Evolutionary conservation across 1,140 invertebrate species (phyloP).

Genomic region (Pseudachorutes palmiensis): DNA sequence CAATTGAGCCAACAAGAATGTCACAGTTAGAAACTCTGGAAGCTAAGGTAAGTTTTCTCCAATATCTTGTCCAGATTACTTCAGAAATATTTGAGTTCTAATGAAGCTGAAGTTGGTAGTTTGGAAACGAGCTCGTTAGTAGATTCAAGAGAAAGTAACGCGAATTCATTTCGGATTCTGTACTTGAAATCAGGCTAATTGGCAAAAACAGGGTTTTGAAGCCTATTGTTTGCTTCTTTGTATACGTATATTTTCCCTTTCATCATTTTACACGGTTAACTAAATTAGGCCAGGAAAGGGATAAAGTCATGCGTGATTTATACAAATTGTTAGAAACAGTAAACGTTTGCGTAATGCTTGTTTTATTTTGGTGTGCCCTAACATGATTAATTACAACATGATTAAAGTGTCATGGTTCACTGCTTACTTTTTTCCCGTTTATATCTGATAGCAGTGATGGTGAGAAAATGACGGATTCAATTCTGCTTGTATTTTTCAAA

Average conservation of each 20-base stretch:
- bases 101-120: neutral
- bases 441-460: too few species aligned
- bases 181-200: neutral
- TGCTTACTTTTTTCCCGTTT: too few species aligned
- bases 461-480: too few species aligned
- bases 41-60: slow-evolving; percentile 54
- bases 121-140: too few species aligned
- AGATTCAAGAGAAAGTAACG: neutral
- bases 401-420: neutral
- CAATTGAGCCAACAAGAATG: slow-evolving; percentile 45
- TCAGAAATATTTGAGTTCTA: neutral
- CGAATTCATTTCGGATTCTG: neutral
- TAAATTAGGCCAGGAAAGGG: too few species aligned
- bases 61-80: neutral
- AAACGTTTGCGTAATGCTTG: neutral
- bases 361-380: neutral
- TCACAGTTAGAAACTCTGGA: slow-evolving; percentile 65
- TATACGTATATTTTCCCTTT: neutral
- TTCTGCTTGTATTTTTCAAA: too few species aligned
- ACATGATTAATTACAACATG: neutral
- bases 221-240: neutral
- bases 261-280: neutral
- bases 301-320: too few species aligned
- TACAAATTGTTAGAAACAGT: too few species aligned
- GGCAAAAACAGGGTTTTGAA: neutral